A percentile compares a stretch with the other conserved stretches of the same genome.
These are phyloP conservation scores for Girardinus metallicus DNA, from an alignment of 2,797 vertebrate species.

Conservation along the genomic window DNA sequence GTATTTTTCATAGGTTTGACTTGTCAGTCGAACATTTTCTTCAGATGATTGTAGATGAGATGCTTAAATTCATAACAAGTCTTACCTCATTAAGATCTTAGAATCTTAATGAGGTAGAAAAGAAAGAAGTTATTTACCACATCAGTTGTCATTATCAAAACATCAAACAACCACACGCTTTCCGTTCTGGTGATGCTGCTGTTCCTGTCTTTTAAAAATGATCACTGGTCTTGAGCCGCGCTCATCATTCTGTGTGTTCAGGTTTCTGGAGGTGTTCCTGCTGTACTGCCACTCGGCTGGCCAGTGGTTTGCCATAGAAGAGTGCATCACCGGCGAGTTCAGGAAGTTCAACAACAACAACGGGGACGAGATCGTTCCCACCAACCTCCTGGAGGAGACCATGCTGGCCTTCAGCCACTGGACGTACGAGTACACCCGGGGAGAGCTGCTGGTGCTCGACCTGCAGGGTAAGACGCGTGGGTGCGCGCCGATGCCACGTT, in stretches of 20 bases:
- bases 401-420: constrained; percentile 99
- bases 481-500: background rate
- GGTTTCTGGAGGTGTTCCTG: constrained; percentile 97
- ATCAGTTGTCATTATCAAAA: background rate
- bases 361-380: constrained; percentile 96
- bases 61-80: background rate
- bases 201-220: background rate
- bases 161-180: background rate
- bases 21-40: background rate
- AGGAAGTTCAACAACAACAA: constrained; percentile 99
- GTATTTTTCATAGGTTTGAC: background rate
- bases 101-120: too few species aligned
- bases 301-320: constrained; percentile 98
- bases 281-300: constrained; percentile 98
- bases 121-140: background rate
- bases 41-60: background rate
- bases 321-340: constrained; percentile 98
- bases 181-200: background rate
- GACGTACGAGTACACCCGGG: constrained; percentile 96
- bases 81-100: background rate
- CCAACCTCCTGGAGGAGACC: constrained; percentile 95
- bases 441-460: constrained; percentile 94
- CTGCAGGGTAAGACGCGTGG: constrained; percentile 87
- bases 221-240: background rate
- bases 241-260: constrained; percentile 48